Conservation (phyloP, 2,797 vertebrate genomes). For the Acropternis orthonyx region DNA sequence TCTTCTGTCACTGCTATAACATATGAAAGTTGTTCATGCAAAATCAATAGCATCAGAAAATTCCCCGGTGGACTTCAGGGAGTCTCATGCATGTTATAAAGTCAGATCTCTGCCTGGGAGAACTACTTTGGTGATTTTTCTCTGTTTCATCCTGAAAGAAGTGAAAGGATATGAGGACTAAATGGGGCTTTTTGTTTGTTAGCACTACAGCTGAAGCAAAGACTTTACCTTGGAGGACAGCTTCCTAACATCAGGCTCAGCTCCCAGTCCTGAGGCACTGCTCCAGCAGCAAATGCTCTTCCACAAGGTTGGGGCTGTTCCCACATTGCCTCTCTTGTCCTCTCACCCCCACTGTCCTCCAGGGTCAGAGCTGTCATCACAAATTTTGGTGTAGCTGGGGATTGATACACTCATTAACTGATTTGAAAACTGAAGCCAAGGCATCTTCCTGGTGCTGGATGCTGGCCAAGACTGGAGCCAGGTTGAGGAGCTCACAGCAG, state of each 20-base stretch:
- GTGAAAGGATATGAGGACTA: neutral
- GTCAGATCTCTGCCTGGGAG: neutral
- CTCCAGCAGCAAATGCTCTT: neutral
- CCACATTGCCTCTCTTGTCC: neutral
- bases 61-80: neutral
- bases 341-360: neutral
- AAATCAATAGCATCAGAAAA: neutral
- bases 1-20: neutral
- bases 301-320: neutral
- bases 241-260: neutral
- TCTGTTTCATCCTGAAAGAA: neutral
- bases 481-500: neutral
- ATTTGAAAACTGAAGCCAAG: neutral
- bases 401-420: neutral
- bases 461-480: neutral
- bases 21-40: neutral
- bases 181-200: neutral
- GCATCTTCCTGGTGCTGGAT: neutral
- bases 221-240: neutral
- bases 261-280: rapidly evolving
- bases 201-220: neutral
- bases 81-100: neutral
- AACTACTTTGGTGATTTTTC: neutral
- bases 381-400: neutral
- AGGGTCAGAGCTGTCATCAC: neutral